Evolutionary conservation across 2,797 vertebrate genomes (phyloP), one percentile per base, ranked within the genome.

Genomic region (Taeniopygia guttata): DNA sequence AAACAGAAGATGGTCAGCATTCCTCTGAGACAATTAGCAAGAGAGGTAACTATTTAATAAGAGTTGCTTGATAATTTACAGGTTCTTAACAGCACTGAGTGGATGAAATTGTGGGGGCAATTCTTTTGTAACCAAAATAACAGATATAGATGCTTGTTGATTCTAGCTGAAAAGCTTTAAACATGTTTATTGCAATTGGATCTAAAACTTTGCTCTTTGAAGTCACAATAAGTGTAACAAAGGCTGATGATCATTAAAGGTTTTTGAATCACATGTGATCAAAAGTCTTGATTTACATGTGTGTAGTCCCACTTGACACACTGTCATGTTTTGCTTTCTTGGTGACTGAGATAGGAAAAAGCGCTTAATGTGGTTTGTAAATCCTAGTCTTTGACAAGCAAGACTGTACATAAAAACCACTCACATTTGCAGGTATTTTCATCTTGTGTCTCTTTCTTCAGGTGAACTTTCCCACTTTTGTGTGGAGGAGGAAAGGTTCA

Each of bases 1-100:
- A 98, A 98, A 72, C 99, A 99, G 96, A 99, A 98, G 42, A 97
- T 34, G 36, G 43, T 96, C 16, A 98, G 97, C 77, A 97, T 98
- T 26, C 98, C 99, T 4, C 97, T 99, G 78, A 98, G 98, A 94
- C 96, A 96, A 12, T 97, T 99, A 92, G 99, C 99, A 14, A 98
- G 96, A 90, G 98, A 99, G 96, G 98, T 99, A 84, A 84, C 95
- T 96, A 72, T 40, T 51, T 30, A 43, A 18, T 40, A 46, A 32
- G 30, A 84, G 59, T 77, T 87, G 20, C 10, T 36, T 4, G 5
- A 5, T 87, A 51, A 63, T 29, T 81, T 72, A 2, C 2, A 1
- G 16, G 13, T 52, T 72, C 1, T 73, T 78, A 76, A 46, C 27
- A 49, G 3, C 25, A 32, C 11, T 10, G n/a, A 34, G 9, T 18